Base-by-base conservation (phyloP, 2,113 vertebrate species). In the Engraulis encrasicolus region DNA sequence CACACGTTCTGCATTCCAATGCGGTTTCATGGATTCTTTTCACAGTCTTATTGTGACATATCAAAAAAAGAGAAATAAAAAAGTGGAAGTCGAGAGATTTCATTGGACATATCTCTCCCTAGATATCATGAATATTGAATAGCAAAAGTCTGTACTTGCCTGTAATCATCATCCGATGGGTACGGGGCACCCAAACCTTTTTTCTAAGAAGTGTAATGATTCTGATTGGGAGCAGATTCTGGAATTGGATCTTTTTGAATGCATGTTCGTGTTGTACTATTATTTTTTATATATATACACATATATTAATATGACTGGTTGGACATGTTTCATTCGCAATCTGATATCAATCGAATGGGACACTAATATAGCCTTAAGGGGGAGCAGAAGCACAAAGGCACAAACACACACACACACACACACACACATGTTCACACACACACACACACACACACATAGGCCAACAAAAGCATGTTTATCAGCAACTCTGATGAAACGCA, bases 261-360 rank as follows among this genome's bases (percentile, higher is more conserved):
- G 66, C 66, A 74, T 74, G 66, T 74, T 74, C 0, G 11, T 74
- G 12, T 74, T 17, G 0, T 74, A 34, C 34, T 74, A 17, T 36
- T 74, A 4, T 54, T 14, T 74, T 36, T 17, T 2, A 31, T n/a
- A n/a, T n/a, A n/a, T n/a, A n/a, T n/a, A n/a, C n/a, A n/a, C n/a
- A n/a, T n/a, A n/a, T 34, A 31, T 71, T 71, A 15, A 31, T 71
- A 6, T 27, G 27, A 74, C 40, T 74, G 31, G 66, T 74, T 74
- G 66, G 66, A 74, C 12, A 15, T 36, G 27, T 36, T 74, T 74
- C 27, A 36, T 74, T 74, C 34, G 11, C 1, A 31, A 66, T 66
- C n/a, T 6, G 61, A 71, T 74, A 74, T 90, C 88, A 85, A 89
- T 71, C 89, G 89, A 85, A 83, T 66, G 61, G 83, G 79, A 81